Evolutionary conservation across 2,888 invertebrate genomes (phyloP).

Genomic region (Cyclophora punctaria): DNA sequence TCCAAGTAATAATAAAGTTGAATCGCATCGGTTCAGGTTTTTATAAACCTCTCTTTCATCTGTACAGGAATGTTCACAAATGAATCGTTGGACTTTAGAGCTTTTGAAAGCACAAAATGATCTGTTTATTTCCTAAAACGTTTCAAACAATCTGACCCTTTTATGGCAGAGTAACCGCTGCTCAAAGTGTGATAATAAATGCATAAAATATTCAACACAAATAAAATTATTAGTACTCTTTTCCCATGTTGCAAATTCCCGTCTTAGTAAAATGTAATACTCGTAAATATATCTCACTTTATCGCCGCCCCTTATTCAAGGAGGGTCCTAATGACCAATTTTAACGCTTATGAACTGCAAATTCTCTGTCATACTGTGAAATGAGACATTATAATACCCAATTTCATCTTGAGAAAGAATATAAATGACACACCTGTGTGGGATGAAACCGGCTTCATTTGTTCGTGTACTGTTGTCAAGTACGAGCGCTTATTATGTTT

Average conservation of each 20-base stretch:
- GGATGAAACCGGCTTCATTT: constrained; percentile 7
- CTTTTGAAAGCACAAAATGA: no score
- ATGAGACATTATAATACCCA: constrained; percentile 66
- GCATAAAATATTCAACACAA: not conserved
- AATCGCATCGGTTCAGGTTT: no score
- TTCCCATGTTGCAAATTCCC: not conserved
- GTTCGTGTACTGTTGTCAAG: no score
- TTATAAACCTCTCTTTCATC: no score
- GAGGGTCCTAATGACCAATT: constrained; percentile 64
- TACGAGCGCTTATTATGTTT: no score
- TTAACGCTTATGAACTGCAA: constrained; percentile 70
- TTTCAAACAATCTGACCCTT: no score
- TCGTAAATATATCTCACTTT: constrained; percentile 61
- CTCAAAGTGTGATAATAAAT: not conserved
- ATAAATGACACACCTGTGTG: constrained; percentile 54
- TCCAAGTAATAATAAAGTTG: no score
- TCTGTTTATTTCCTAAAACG: no score
- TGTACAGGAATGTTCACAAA: no score
- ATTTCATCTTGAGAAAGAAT: constrained; percentile 64
- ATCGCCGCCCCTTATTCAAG: constrained; percentile 52
- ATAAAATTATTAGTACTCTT: not conserved
- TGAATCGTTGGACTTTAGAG: no score
- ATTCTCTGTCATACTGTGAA: constrained; percentile 65
- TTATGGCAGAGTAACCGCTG: no score
- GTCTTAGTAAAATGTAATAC: constrained; percentile 14